Conservation (phyloP, 2,888 invertebrate genomes). For the Liodrosophila aerea region DNA sequence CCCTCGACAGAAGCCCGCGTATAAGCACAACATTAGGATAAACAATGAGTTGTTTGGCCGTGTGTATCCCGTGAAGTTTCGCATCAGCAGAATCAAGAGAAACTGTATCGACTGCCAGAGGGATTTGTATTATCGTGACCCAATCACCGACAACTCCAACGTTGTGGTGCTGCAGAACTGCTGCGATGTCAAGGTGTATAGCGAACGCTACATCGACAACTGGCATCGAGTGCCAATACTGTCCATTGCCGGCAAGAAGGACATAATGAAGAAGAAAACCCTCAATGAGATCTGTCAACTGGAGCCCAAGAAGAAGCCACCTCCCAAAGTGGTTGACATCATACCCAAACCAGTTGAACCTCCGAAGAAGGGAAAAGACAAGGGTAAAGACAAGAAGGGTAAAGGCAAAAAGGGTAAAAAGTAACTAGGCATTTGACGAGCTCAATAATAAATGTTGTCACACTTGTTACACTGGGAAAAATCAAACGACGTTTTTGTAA, state of each 20-base stretch:
- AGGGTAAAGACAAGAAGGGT: slow-evolving; percentile 6
- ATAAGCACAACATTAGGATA: slow-evolving; percentile 42
- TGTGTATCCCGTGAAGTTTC: slow-evolving; percentile 53
- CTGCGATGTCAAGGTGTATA: slow-evolving; percentile 60
- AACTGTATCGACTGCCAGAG: slow-evolving; percentile 46
- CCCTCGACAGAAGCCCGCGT: slow-evolving; percentile 49
- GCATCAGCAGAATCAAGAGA: slow-evolving; percentile 40
- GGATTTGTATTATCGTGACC: slow-evolving; percentile 36
- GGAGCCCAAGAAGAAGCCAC: slow-evolving; percentile 33
- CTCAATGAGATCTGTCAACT: slow-evolving; percentile 35
- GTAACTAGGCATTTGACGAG: slow-evolving; percentile 16
- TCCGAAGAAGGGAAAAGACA: background rate
- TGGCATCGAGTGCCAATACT: slow-evolving; percentile 61
- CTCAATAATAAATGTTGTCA: background rate
- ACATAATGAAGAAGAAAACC: slow-evolving; percentile 33
- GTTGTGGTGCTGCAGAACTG: slow-evolving; percentile 50
- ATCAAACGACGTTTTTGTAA: slow-evolving; percentile 19
- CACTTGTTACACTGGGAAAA: too few relatives aligned
- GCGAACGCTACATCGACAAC: slow-evolving; percentile 37
- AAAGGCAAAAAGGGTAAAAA: slow-evolving; percentile 30
- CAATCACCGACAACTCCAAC: slow-evolving; percentile 45
- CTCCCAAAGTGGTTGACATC: background rate
- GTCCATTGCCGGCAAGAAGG: slow-evolving; percentile 27
- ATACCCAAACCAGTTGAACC: background rate
- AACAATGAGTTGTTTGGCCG: slow-evolving; percentile 53